phyloP scores from a whole-genome alignment of 2,888 invertebrate genomes.

The Cephus pulcher region DNA sequence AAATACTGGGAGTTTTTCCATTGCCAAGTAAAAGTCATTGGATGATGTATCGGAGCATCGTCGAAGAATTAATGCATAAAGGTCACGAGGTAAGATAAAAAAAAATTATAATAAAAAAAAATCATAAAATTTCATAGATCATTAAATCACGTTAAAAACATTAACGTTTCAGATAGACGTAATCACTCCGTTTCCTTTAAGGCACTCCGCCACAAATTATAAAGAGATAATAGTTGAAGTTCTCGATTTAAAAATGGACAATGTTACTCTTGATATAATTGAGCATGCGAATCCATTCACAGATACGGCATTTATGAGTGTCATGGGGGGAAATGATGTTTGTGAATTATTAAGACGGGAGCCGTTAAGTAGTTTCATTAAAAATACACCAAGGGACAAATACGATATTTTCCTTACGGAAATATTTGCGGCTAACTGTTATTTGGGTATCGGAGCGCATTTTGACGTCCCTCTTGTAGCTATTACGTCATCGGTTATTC shows the following conservation, averaged over 20 bases:
- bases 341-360: not conserved
- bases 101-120: not conserved
- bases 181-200: not conserved
- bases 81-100: not conserved
- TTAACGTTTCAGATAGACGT: not conserved
- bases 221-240: not conserved
- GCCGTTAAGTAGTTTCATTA: not conserved
- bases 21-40: not conserved
- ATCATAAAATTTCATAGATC: not conserved
- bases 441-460: constrained; percentile 19
- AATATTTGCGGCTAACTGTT: constrained; percentile 20
- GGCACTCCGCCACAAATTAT: not conserved
- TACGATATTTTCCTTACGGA: not conserved
- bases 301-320: not conserved
- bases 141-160: not conserved
- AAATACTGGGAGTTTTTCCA: not conserved
- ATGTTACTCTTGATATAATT: not conserved
- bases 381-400: not conserved
- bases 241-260: not conserved
- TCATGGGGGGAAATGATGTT: not conserved
- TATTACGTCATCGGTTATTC: constrained; percentile 13
- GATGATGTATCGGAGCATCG: not conserved
- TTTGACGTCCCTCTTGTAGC: constrained; percentile 17
- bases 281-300: not conserved
- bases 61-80: not conserved